These are phyloP conservation scores for Acrobasis repandana DNA, from an alignment of 2,888 invertebrate genomes.

Conservation along the genomic window DNA sequence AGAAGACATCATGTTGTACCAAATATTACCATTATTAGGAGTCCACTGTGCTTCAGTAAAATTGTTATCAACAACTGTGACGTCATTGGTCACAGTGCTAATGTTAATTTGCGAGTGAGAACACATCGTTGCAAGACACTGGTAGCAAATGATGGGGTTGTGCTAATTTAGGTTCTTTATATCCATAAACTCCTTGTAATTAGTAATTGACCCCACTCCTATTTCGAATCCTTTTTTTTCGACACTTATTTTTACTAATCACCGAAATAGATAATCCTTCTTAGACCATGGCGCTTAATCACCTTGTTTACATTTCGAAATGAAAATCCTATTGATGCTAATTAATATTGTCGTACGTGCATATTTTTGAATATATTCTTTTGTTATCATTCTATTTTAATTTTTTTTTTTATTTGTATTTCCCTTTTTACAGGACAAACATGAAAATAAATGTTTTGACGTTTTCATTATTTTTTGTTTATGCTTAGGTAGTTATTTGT, in stretches of 20 bases:
- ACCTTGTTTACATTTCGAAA: neutral
- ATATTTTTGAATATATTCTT: neutral
- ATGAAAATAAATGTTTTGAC: neutral
- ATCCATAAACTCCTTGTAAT: constrained; percentile 4
- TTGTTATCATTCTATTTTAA: neutral
- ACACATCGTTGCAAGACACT: constrained; percentile 9
- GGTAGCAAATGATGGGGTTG: constrained; percentile 8
- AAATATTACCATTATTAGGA: neutral
- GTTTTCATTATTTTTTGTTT: no score
- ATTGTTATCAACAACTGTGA: neutral
- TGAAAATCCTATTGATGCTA: neutral
- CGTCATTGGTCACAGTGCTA: neutral
- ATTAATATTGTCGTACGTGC: neutral
- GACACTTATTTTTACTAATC: neutral
- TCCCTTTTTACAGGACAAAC: neutral
- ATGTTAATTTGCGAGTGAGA: neutral
- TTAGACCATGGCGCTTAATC: neutral
- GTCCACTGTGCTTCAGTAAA: neutral
- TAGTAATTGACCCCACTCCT: neutral
- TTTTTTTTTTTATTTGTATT: neutral
- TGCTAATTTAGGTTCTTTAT: neutral
- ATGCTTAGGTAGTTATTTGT: no score
- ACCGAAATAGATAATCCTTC: neutral
- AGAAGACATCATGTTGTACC: neutral
- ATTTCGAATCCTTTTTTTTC: neutral